Evolutionary conservation across 2,888 invertebrate genomes (phyloP).

Genomic region (Axea sp.): DNA sequence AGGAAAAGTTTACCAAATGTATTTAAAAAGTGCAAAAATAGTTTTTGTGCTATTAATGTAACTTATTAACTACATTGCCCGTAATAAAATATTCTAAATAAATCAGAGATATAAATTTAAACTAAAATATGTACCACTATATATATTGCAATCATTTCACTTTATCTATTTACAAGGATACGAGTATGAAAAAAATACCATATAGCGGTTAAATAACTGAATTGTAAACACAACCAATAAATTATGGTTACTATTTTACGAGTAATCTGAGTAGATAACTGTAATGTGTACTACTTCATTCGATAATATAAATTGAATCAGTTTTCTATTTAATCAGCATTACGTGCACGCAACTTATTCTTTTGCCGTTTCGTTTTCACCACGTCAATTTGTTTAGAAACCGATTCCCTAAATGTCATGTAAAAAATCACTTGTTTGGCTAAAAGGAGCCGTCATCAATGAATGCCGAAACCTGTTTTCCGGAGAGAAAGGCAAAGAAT

Average conservation of each 20-base stretch:
- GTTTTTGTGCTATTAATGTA: too few relatives aligned
- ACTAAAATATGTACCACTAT: too few relatives aligned
- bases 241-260: constrained; percentile 20
- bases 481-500: constrained; percentile 13
- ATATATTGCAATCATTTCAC: too few relatives aligned
- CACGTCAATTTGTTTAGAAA: constrained; percentile 4
- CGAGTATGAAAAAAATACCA: constrained; percentile 10
- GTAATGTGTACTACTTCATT: constrained; percentile 18
- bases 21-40: too few relatives aligned
- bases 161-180: too few relatives aligned
- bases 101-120: too few relatives aligned
- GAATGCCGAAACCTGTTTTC: constrained; percentile 37
- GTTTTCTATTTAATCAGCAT: constrained; percentile 18
- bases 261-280: constrained; percentile 28
- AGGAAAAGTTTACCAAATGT: too few relatives aligned
- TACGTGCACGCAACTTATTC: constrained; percentile 1
- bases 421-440: constrained; percentile 20
- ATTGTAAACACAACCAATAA: constrained; percentile 19
- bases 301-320: constrained; percentile 11
- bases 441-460: constrained; percentile 26
- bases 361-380: background rate
- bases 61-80: too few relatives aligned
- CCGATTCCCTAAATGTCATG: background rate
- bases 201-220: constrained; percentile 18
- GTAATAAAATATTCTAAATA: too few relatives aligned